Base-by-base conservation (phyloP, 2,113 vertebrate genomes). In the Coturnix japonica region DNA sequence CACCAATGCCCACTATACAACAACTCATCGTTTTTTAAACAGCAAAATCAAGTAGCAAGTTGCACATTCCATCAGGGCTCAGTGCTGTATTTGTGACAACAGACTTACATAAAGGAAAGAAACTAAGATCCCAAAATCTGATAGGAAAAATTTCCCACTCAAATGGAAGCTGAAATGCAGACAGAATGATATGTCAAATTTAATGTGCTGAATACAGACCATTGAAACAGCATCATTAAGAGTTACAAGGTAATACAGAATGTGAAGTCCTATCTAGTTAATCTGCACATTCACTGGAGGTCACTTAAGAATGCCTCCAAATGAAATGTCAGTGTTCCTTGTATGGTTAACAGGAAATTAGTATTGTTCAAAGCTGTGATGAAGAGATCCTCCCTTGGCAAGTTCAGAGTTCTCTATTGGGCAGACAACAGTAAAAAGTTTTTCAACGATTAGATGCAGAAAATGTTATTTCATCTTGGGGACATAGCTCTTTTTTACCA, bases 41-140 rank as follows among this genome's bases (percentile, higher is more conserved):
- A 88, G 53, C 14, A 86, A 70, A 78, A 81, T 21, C 17, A 43
- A 28, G 51, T 64, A 3, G 2, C 25, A 77, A 74, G 54, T n/a
- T 70, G 28, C 76, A 66, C 71, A 76, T 72, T 82, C 20, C 33
- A 64, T 69, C 21, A 80, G 28, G 11, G 19, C 22, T 72, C 59
- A 86, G n/a, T 22, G 37, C 2, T 7, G 1, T 59, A 35, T 63
- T 66, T 72, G 30, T 63, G 60, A 21, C 35, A 79, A 67, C 31
- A 81, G 33, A 56, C 31, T 49, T 30, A 11, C 9, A 71, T 28
- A 44, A 83, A 75, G 31, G 41, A 53, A 64, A 75, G 7, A 72
- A 75, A 85, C 44, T 16, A 89, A 77, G 84, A 89, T 76, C 5
- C 11, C 35, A 87, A 67, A 84, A 89, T 54, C 54, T 57, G 76